phyloP scores from a whole-genome alignment of 1,140 invertebrate genomes.

The Physella acuta region DNA sequence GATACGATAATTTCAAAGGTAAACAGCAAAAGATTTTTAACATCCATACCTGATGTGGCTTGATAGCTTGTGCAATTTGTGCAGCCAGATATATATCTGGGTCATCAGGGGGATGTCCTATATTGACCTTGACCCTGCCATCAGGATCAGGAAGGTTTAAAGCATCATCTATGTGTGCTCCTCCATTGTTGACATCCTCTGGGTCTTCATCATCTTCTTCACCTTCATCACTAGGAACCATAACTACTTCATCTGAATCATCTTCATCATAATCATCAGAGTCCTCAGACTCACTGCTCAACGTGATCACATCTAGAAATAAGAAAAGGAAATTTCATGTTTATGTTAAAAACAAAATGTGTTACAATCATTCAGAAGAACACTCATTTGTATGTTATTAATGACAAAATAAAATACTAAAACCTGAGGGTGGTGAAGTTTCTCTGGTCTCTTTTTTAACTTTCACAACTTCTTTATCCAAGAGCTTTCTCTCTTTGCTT shows the following conservation, averaged over 20 bases:
- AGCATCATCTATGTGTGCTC: constrained; percentile 64
- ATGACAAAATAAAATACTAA: constrained; percentile 1
- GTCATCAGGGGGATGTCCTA: constrained; percentile 91
- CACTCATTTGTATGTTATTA: not conserved
- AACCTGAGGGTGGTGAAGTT: constrained; percentile 24
- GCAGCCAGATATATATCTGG: constrained; percentile 90
- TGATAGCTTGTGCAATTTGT: constrained; percentile 88
- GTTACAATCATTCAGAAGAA: not conserved
- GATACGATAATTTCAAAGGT: too few relatives aligned
- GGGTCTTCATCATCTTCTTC: constrained; percentile 47
- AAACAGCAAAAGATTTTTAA: not conserved
- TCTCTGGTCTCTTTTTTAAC: constrained; percentile 30
- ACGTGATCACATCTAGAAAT: constrained; percentile 45
- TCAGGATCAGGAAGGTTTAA: constrained; percentile 89
- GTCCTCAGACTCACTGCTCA: constrained; percentile 55
- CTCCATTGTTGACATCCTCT: constrained; percentile 71
- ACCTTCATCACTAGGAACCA: constrained; percentile 46
- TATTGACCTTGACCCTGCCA: constrained; percentile 90
- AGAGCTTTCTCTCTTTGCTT: constrained; percentile 24
- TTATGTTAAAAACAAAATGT: not conserved
- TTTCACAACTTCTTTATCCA: constrained; percentile 26
- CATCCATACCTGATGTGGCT: constrained; percentile 80
- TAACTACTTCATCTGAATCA: constrained; percentile 43
- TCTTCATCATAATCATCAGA: constrained; percentile 53
- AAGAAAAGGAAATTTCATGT: too few relatives aligned